Conservation (phyloP, 2,888 invertebrate species). For the Caenorhabditis virilis region DNA sequence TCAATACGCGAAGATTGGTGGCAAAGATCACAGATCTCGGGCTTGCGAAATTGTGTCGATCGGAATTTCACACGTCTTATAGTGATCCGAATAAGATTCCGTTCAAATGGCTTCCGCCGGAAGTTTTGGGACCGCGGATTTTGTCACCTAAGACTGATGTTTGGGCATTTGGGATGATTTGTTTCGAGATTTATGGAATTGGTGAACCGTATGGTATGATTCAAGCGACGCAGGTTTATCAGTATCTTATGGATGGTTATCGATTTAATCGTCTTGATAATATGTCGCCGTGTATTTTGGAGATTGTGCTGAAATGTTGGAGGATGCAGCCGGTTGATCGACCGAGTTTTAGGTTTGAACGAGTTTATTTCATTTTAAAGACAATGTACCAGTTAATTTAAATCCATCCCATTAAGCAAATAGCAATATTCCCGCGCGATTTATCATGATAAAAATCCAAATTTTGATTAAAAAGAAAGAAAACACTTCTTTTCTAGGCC, state of each 20-base stretch:
- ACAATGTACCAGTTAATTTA: background rate
- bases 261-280: constrained; percentile 17
- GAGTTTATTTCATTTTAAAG: background rate
- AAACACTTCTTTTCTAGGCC: no score
- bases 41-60: constrained; percentile 42
- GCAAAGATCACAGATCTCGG: constrained; percentile 55
- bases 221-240: constrained; percentile 10
- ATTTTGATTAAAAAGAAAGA: no score
- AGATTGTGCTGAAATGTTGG: constrained; percentile 44
- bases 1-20: background rate
- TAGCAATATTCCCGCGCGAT: background rate
- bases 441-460: background rate
- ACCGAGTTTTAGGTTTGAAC: constrained; percentile 28
- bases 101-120: constrained; percentile 55
- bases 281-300: constrained; percentile 45
- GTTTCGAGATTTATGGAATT: constrained; percentile 40
- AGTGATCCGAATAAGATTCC: constrained; percentile 47
- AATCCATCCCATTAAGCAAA: background rate
- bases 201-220: constrained; percentile 42
- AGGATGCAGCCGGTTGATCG: constrained; percentile 40
- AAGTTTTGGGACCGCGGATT: constrained; percentile 37
- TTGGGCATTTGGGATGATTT: constrained; percentile 50
- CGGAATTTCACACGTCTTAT: constrained; percentile 32
- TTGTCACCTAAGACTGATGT: constrained; percentile 44
- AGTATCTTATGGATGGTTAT: constrained; percentile 36